Conservation (phyloP, 2,113 vertebrate genomes). For the Rana temporaria region DNA sequence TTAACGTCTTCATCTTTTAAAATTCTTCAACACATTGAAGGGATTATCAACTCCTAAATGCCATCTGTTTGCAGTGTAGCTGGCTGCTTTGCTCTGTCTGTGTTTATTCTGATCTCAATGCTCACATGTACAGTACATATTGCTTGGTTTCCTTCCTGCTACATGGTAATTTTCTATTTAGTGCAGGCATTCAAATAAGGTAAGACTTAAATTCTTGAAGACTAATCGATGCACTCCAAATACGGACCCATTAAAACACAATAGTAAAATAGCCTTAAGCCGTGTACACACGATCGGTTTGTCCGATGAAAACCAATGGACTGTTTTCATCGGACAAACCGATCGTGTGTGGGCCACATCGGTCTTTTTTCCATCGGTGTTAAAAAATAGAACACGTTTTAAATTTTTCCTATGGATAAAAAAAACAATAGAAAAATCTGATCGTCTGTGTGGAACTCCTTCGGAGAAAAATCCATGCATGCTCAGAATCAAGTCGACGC, state of each 20-base stretch:
- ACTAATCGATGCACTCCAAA: slow-evolving; percentile 73
- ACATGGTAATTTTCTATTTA: slow-evolving; percentile 29
- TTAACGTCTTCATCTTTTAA: not conserved
- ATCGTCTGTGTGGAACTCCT: no score
- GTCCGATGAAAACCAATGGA: no score
- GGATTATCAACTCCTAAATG: slow-evolving; percentile 37
- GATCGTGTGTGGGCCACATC: no score
- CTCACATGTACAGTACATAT: slow-evolving; percentile 29
- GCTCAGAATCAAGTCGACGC: no score
- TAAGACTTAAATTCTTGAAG: slow-evolving; percentile 59
- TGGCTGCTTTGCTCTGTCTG: slow-evolving; percentile 4
- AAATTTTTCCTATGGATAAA: no score
- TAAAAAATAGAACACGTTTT: no score
- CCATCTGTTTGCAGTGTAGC: slow-evolving; percentile 28
- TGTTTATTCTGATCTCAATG: slow-evolving; percentile 28
- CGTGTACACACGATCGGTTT: no score
- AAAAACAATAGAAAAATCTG: no score
- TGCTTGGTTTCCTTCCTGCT: slow-evolving; percentile 31
- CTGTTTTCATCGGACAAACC: no score
- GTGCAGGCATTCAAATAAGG: slow-evolving; percentile 22
- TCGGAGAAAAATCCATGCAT: no score
- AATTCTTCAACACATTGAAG: slow-evolving; percentile 12
- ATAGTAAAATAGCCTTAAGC: slow-evolving; percentile 71
- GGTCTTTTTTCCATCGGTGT: no score
- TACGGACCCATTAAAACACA: slow-evolving; percentile 77